These are phyloP conservation scores for Oedothorax gibbosus DNA, from an alignment of 1,140 invertebrate genomes.

Conservation along the genomic window DNA sequence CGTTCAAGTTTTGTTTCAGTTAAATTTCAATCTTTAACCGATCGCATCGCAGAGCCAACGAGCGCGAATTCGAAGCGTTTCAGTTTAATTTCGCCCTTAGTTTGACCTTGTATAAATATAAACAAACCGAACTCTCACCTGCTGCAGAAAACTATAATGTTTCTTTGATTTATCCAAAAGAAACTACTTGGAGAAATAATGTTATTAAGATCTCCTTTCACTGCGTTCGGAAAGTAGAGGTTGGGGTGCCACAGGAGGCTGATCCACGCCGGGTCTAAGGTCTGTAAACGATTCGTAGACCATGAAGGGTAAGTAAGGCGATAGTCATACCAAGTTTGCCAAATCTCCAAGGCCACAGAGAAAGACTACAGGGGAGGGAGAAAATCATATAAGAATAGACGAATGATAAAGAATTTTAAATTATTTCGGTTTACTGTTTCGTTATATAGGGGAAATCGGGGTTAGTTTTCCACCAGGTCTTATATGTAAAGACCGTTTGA, in stretches of 20 bases:
- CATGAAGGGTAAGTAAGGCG: constrained; percentile 36
- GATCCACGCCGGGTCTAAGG: constrained; percentile 48
- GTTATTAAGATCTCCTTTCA: constrained; percentile 53
- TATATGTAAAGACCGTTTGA: too few relatives aligned
- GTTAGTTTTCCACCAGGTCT: too few relatives aligned
- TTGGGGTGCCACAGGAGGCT: constrained; percentile 61
- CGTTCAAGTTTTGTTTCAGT: too few relatives aligned
- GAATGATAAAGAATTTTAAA: too few relatives aligned
- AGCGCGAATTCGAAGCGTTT: too few relatives aligned
- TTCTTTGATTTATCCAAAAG: constrained; percentile 11
- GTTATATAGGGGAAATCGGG: too few relatives aligned
- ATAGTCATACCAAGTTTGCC: constrained; percentile 56
- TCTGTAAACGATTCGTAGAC: background rate
- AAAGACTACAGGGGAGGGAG: constrained; percentile 38
- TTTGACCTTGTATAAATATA: too few relatives aligned
- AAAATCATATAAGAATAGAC: background rate
- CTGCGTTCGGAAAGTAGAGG: constrained; percentile 62
- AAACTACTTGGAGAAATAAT: constrained; percentile 48
- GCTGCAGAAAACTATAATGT: constrained; percentile 9
- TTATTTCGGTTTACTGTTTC: too few relatives aligned
- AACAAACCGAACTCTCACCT: constrained; percentile 17
- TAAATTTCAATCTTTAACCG: too few relatives aligned
- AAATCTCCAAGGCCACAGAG: constrained; percentile 51
- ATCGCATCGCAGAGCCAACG: too few relatives aligned
- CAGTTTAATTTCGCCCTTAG: too few relatives aligned